Evolutionary conservation across 2,113 vertebrate genomes (phyloP), one percentile per base, ranked within the genome.

Genomic region (Argyrosomus japonicus): DNA sequence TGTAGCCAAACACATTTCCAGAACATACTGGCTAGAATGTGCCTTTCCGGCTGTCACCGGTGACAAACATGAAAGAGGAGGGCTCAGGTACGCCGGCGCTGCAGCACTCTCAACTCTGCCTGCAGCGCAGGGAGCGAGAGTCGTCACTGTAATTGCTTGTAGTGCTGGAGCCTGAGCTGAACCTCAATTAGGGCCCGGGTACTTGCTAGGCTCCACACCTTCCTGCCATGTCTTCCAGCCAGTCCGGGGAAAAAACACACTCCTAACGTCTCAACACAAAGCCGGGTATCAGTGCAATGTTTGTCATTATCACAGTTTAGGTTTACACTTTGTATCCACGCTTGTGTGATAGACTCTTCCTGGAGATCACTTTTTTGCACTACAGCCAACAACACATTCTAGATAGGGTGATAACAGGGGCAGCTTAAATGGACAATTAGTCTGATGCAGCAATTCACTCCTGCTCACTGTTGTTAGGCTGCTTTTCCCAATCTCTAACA

Each of bases 1-100:
- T 94, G 53, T 82, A 73, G 63, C 87, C 89, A 92, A 90, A 92
- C 87, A 83, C 63, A 77, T 92, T 95, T 89, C 79, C 87, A 75
- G 80, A 86, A 81, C 73, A 68, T 45, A 53, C 40, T 68, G 87
- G 73, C 68, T 79, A 25, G 79, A 85, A 74, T 50, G 50, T 82
- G 64, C 69, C 90, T 81, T 84, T 83, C 80, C 51, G 21, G 69
- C 71, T 87, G 90, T 90, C 89, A 88, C 15, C 13, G 54, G 84
- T 84, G 89, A 84, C 83, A 83, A 82, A 92, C 88, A 92, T 93
- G 90, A 93, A 89, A 91, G 89, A 75, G 71, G 77, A 75, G 68
- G 82, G 84, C 68, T 89, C 68, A 67, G 90, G 82, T 84, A 88
- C 0, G 60, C 58, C 21, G n/a, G 40, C n/a, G 51, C 69, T 62